Conservation (phyloP, 2,888 invertebrate species). For the Hipparchia sbordonii region DNA sequence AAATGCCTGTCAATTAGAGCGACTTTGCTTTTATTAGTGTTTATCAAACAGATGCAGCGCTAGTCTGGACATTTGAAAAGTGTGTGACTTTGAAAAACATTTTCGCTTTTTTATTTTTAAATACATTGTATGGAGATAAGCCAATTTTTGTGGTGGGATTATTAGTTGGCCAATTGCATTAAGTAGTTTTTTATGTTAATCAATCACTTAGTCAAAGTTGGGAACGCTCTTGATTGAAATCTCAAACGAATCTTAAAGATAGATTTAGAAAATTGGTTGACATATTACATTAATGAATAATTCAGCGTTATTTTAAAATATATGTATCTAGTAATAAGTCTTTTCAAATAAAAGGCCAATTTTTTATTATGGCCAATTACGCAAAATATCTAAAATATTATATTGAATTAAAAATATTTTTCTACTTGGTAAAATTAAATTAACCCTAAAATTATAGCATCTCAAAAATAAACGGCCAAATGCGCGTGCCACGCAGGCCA, state of each 20-base stretch:
- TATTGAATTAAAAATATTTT: too few relatives aligned
- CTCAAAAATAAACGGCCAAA: too few relatives aligned
- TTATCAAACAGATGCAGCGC: background rate
- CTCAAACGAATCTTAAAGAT: background rate
- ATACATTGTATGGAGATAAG: conserved; percentile 25
- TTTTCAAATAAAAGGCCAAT: too few relatives aligned
- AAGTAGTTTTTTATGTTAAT: conserved; percentile 2
- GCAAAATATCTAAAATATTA: too few relatives aligned
- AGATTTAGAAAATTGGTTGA: background rate
- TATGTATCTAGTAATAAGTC: too few relatives aligned
- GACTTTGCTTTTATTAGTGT: conserved; percentile 21
- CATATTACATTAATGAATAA: background rate
- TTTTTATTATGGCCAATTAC: too few relatives aligned
- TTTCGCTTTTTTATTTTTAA: background rate
- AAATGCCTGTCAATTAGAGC: conserved; percentile 43
- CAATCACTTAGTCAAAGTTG: background rate
- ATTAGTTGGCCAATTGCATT: conserved; percentile 13
- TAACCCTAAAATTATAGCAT: too few relatives aligned
- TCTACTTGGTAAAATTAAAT: too few relatives aligned
- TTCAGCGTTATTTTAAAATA: too few relatives aligned
- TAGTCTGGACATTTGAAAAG: conserved; percentile 8
- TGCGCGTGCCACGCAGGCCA: too few relatives aligned
- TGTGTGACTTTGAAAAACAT: background rate
- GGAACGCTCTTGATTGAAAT: background rate
- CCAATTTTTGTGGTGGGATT: conserved; percentile 34